Base-by-base conservation (phyloP, 2,888 invertebrate species). In the Drosophila vallismaia region DNA sequence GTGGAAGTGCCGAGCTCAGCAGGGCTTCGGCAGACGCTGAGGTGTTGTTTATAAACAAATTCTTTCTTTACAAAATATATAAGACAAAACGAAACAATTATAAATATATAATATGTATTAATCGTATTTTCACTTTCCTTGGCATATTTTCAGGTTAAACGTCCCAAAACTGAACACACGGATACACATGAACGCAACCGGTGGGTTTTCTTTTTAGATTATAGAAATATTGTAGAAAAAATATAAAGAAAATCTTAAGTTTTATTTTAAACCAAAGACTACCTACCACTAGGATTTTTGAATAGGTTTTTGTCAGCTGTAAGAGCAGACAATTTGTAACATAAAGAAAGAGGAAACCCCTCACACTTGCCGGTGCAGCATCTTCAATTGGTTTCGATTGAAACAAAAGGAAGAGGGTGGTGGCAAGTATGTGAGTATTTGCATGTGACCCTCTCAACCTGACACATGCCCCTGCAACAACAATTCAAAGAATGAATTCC, bases 161-260 rank as follows among this genome's bases (percentile, higher is more conserved):
- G 95, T 92, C 93, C 94, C 82, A 93, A 95, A 92, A 93, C 93
- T 80, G 95, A 95, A 89, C 92, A 94, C 75, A 93, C 93, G 89
- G 93, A 95, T 90, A 91, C 93, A 72, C 93, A 94, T 92, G 95
- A 95, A 86, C 92, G 94, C 90, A 94, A 94, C 92, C 93, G 95
- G 95, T 95, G 92, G 93, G 93, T 90, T 10, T 10, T 44, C 12
- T 14, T 42, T 1, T 24, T 9, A 10, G 24, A 44, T 44, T 44
- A 14, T 1, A 44, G 8, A 44, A 24, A 24, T 10, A 19, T 19
- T 1, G 0, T 19, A 3, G 4, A 9, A 42, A 19, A 38, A 38
- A 5, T n/a, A n/a, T 38, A 4, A 38, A n/a, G 12, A 38, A n/a
- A 26, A 24, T 44, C 4, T 44, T 2, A 12, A 4, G 6, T 36